These are phyloP conservation scores for Buathra laborator DNA, from an alignment of 2,888 invertebrate genomes.

Conservation along the genomic window DNA sequence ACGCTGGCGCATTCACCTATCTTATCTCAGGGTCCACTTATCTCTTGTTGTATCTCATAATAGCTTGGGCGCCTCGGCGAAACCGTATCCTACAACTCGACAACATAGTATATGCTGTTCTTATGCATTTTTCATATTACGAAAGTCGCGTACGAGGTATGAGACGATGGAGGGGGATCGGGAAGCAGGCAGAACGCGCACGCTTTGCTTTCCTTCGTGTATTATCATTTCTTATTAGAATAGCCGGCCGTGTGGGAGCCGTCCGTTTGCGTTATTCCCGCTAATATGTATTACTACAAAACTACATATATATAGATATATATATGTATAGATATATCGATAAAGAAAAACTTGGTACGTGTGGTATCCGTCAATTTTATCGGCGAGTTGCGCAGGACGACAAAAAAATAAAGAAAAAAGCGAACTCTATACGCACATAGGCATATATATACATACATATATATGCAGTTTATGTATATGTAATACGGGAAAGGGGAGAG, in stretches of 20 bases:
- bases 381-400: background rate
- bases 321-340: background rate
- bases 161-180: slow-evolving; percentile 20
- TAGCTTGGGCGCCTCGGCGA: slow-evolving; percentile 64
- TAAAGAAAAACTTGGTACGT: slow-evolving; percentile 24
- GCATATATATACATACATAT: slow-evolving; percentile 22
- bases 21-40: slow-evolving; percentile 71
- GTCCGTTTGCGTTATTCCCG: slow-evolving; percentile 11
- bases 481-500: slow-evolving; percentile 63
- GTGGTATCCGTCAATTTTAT: slow-evolving; percentile 1
- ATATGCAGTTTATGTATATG: slow-evolving; percentile 36
- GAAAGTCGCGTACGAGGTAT: slow-evolving; percentile 49
- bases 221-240: slow-evolving; percentile 57
- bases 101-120: slow-evolving; percentile 40
- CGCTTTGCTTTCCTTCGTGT: slow-evolving; percentile 49
- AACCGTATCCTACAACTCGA: slow-evolving; percentile 34
- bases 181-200: slow-evolving; percentile 8
- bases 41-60: slow-evolving; percentile 73
- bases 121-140: slow-evolving; percentile 66
- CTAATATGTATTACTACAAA: slow-evolving; percentile 3
- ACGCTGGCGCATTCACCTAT: slow-evolving; percentile 70
- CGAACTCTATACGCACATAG: slow-evolving; percentile 16
- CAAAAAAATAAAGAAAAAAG: slow-evolving; percentile 4
- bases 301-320: background rate
- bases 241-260: slow-evolving; percentile 34